Base-by-base conservation (phyloP, 2,888 invertebrate genomes). In the Leucoma salicis region DNA sequence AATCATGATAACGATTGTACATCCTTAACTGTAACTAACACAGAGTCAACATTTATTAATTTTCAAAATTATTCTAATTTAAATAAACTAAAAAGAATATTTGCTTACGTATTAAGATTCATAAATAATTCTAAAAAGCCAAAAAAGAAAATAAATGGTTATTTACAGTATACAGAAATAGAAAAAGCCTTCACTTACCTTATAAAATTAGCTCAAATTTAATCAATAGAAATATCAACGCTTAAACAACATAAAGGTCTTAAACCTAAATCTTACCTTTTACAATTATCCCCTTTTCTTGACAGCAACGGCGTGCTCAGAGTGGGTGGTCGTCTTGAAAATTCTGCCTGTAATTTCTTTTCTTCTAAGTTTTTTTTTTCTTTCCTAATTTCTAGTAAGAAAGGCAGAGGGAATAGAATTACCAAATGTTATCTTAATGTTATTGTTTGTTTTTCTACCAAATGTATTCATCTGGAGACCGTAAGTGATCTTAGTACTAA, bases 371-470 rank as follows among this genome's bases (percentile, higher is more conserved):
- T n/a, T n/a, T n/a, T n/a, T n/a, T n/a, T n/a, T n/a, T n/a, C 44
- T 4, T 34, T 44, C 27, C 16, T 13, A 15, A 43, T 47, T 37
- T 35, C 35, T 2, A 41, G 39, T 18, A 35, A 31, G 14, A 39
- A 32, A 14, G 42, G 43, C 6, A 15, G 41, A 7, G 39, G 44
- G 16, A 38, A 32, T 21, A 31, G 38, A 8, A 42, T n/a, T n/a
- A n/a, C n/a, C n/a, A n/a, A n/a, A n/a, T n/a, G n/a, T n/a, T n/a
- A n/a, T n/a, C n/a, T n/a, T 41, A n/a, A 39, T 29, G 11, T 53
- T 18, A 47, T 51, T 21, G 35, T 53, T 8, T 52, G 46, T 31
- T 32, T 44, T 14, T 31, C 25, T 11, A 51, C 51, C n/a, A 45
- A 40, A 32, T 36, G 39, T 2, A 11, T 49, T 3, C 49, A 49